These are phyloP conservation scores for Agrotis exclamationis DNA, from an alignment of 2,888 invertebrate genomes.

Conservation along the genomic window DNA sequence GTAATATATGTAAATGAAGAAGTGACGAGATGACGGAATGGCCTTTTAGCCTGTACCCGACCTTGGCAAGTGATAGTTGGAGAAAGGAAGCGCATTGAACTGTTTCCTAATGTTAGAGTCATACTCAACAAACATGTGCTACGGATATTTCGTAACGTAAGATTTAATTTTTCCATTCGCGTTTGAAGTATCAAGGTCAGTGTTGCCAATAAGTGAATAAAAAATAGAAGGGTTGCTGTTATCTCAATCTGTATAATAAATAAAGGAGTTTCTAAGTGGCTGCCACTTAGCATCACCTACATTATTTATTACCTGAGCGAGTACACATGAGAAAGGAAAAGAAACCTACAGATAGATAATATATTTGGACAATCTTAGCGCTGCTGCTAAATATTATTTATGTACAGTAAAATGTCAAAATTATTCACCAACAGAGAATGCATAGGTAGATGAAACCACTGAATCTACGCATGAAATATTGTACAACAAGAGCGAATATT, in stretches of 20 bases:
- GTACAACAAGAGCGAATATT: background rate
- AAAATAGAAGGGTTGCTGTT: conserved; percentile 11
- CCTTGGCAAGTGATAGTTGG: conserved; percentile 46
- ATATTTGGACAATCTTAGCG: too few species aligned
- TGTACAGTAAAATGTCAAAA: too few species aligned
- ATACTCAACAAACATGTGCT: conserved; percentile 18
- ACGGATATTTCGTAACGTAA: conserved; percentile 31
- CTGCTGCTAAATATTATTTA: background rate
- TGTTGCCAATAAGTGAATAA: conserved; percentile 43
- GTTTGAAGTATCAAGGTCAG: conserved; percentile 44
- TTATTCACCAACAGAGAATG: background rate
- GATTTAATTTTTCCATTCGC: conserved; percentile 22
- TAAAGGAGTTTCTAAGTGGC: background rate
- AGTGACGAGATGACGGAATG: conserved; percentile 37
- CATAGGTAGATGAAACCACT: background rate
- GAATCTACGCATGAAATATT: background rate
- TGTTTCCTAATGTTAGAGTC: conserved; percentile 39
- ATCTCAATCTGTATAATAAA: conserved; percentile 23
- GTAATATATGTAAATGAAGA: conserved; percentile 48
- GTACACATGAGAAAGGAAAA: conserved; percentile 5
- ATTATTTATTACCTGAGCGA: background rate
- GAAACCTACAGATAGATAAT: too few species aligned
- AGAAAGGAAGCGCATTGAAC: conserved; percentile 55
- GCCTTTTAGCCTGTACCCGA: conserved; percentile 28
- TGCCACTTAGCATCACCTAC: background rate